phyloP scores from a whole-genome alignment of 2,113 vertebrate genomes.

The Craseonycteris thonglongyai region DNA sequence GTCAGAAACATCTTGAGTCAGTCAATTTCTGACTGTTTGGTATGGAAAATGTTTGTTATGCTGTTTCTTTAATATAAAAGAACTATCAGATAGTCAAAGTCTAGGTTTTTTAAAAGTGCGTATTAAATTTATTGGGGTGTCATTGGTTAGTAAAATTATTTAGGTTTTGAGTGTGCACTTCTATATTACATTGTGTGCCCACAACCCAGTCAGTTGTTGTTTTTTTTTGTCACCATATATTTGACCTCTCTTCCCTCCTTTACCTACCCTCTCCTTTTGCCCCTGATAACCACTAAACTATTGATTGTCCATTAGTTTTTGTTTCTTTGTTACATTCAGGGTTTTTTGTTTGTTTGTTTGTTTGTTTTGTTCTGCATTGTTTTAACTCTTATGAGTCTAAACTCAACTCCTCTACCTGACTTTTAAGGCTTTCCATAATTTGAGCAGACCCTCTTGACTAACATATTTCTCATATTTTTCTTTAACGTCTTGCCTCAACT shows the following conservation, averaged over 20 bases:
- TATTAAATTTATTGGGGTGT: too few species aligned
- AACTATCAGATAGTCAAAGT: background rate
- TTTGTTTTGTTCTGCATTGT: background rate
- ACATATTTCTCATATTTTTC: background rate
- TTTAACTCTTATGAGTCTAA: background rate
- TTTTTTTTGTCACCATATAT: too few species aligned
- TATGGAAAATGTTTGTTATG: background rate
- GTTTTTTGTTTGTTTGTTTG: background rate
- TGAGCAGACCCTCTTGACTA: background rate
- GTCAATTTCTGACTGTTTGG: constrained; percentile 46
- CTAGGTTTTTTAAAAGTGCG: background rate
- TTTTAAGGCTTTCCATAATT: background rate
- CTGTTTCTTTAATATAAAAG: background rate
- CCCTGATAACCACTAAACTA: too few species aligned
- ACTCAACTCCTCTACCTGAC: background rate
- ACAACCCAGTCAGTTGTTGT: too few species aligned
- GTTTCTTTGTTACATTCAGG: too few species aligned
- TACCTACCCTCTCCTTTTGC: too few species aligned
- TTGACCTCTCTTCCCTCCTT: too few species aligned
- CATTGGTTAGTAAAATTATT: too few species aligned
- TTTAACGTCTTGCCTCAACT: background rate
- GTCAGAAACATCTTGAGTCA: constrained; percentile 84
- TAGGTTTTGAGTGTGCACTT: too few species aligned
- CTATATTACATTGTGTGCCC: too few species aligned
- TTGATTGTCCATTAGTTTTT: too few species aligned